Evolutionary conservation across 1,140 invertebrate species (phyloP).

Genomic region (Phthorimaea operculella): DNA sequence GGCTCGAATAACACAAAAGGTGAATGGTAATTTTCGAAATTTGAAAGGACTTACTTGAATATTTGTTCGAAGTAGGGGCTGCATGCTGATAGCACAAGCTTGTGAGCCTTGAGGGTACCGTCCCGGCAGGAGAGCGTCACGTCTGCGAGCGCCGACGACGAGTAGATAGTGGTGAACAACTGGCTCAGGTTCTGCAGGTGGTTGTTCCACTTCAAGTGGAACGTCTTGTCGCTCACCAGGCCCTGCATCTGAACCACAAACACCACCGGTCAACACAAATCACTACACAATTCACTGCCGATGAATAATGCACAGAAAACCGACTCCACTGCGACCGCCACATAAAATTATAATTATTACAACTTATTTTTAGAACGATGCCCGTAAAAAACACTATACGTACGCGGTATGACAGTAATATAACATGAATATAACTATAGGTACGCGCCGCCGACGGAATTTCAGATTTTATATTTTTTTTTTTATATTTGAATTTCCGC

Average conservation of each 20-base stretch:
- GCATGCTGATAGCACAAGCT: constrained; percentile 78
- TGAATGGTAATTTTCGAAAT: constrained; percentile 11
- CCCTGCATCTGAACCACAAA: constrained; percentile 66
- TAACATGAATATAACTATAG: constrained; percentile 62
- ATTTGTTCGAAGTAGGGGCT: constrained; percentile 82
- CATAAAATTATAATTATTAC: constrained; percentile 69
- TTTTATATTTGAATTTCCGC: constrained; percentile 55
- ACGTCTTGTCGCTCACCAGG: constrained; percentile 72
- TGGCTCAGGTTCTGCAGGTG: constrained; percentile 77
- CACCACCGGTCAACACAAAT: constrained; percentile 52
- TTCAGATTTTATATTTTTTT: constrained; percentile 61
- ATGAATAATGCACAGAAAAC: constrained; percentile 61
- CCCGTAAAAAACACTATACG: constrained; percentile 69
- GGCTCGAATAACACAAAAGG: neutral
- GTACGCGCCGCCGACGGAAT: constrained; percentile 65
- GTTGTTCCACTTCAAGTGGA: constrained; percentile 81
- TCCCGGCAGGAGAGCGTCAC: constrained; percentile 74
- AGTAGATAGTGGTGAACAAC: constrained; percentile 76
- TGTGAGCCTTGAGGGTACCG: constrained; percentile 75
- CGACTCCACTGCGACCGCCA: constrained; percentile 62
- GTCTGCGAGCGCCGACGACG: constrained; percentile 75
- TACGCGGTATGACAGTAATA: constrained; percentile 67
- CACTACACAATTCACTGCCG: constrained; percentile 44
- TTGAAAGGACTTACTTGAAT: constrained; percentile 67
- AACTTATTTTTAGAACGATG: constrained; percentile 69